These are phyloP conservation scores for Austrolebias charrua DNA, from an alignment of 2,797 vertebrate genomes.

Conservation along the genomic window DNA sequence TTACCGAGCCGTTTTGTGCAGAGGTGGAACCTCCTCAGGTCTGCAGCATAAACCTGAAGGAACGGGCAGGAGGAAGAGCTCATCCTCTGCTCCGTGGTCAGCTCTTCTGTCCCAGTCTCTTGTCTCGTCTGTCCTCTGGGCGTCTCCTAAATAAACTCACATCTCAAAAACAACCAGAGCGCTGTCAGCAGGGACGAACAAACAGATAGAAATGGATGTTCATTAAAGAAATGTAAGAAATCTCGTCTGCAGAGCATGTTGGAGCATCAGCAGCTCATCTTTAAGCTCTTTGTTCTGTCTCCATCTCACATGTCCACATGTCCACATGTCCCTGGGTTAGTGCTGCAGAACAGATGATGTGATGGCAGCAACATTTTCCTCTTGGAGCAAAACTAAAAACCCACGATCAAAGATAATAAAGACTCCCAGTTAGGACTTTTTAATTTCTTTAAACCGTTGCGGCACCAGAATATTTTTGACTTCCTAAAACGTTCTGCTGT, in stretches of 20 bases:
- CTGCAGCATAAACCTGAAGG: conserved; percentile 13
- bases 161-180: no score
- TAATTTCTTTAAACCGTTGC: not conserved
- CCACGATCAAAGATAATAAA: conserved; percentile 7
- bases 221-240: not conserved
- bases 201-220: no score
- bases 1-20: conserved; percentile 37
- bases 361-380: not conserved
- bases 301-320: no score
- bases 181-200: no score
- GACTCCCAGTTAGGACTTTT: conserved; percentile 3
- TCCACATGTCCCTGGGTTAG: not conserved
- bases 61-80: not conserved
- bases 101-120: not conserved
- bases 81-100: not conserved
- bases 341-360: conserved; percentile 5
- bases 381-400: conserved; percentile 16
- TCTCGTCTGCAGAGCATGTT: no score
- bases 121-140: not conserved
- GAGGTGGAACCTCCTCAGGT: conserved; percentile 20
- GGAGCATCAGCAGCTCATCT: no score
- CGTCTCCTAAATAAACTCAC: not conserved
- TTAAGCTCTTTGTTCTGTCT: no score
- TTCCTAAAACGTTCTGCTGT: not conserved
- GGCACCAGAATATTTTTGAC: not conserved